Conservation (phyloP, 2,888 invertebrate species). For the Temnothorax rugatulus region DNA sequence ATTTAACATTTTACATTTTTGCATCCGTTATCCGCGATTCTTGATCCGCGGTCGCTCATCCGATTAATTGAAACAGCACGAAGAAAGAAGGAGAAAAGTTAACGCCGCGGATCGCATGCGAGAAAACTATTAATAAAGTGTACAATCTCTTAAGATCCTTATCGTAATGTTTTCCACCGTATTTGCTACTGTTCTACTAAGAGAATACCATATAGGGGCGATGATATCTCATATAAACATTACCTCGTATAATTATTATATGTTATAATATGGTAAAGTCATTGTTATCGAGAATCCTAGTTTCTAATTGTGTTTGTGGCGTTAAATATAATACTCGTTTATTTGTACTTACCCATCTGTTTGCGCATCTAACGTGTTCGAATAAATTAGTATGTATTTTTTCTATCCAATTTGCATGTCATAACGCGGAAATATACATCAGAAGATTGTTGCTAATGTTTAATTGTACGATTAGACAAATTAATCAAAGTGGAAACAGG, state of each 20-base stretch:
- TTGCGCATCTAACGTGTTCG: neutral
- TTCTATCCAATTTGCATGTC: neutral
- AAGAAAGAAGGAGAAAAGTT: neutral
- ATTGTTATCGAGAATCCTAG: neutral
- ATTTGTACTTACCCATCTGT: no score
- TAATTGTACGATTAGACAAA: neutral
- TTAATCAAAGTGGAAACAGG: neutral
- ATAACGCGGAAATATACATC: neutral
- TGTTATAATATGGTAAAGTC: neutral
- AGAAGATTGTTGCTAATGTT: neutral
- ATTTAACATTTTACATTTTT: constrained; percentile 16
- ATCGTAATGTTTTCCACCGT: constrained; percentile 42
- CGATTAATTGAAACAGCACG: constrained; percentile 28
- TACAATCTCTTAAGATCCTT: constrained; percentile 51
- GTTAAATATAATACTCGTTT: neutral
- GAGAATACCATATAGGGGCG: neutral
- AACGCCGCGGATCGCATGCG: constrained; percentile 41
- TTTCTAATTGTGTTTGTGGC: neutral
- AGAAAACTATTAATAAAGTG: constrained; percentile 55
- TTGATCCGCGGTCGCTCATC: constrained; percentile 17
- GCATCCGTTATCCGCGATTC: neutral
- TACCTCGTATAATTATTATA: neutral
- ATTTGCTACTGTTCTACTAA: constrained; percentile 5
- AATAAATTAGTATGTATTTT: neutral
- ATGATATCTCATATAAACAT: constrained; percentile 19